Evolutionary conservation across 1,140 invertebrate genomes (phyloP), one percentile per base, ranked within the genome.

Genomic region (Diachasmimorpha longicaudata): DNA sequence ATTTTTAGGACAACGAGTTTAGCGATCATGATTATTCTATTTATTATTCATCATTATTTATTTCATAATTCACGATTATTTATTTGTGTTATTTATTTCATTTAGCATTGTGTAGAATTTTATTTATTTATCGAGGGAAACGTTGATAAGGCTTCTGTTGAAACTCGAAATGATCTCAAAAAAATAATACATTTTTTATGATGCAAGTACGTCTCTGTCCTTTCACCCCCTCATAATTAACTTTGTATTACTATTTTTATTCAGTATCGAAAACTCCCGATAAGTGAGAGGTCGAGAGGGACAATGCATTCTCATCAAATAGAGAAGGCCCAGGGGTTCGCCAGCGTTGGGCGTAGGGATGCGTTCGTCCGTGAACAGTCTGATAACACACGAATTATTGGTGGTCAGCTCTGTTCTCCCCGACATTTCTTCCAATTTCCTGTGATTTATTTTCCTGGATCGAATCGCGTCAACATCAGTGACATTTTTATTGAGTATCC

Each of bases 301-400:
- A 48, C n/a, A 48, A 21, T 16, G 70, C 25, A 44, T 31, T 14
- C 72, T 70, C 23, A 75, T 44, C 19, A 23, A 19, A 21, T 36
- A 4, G 63, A 74, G 1, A 52, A 21, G 14, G 14, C 25, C 6
- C n/a, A 1, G 37, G 39, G 36, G 72, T 2, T 4, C 11, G 42
- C n/a, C 23, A 55, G 13, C 11, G 52, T 42, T 48, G 67, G 66
- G 44, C 19, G 70, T 46, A 72, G 74, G 67, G 71, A 36, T 16
- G 23, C 46, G 72, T 74, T 63, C n/a, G n/a, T 21, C 39, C 14
- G 67, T 55, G 13, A 70, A 73, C 71, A 74, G 73, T 70, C 66
- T 31, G 75, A 69, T 67, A 68, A 48, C 75, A 58, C 70, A 55
- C 16, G 70, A 55, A 44, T 36, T 39, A 55, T 36, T 39, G 44